A percentile compares a stretch with the other conserved stretches of the same genome.
Evolutionary conservation across 2,797 vertebrate genomes (phyloP).

Genomic region (Brotula barbata): DNA sequence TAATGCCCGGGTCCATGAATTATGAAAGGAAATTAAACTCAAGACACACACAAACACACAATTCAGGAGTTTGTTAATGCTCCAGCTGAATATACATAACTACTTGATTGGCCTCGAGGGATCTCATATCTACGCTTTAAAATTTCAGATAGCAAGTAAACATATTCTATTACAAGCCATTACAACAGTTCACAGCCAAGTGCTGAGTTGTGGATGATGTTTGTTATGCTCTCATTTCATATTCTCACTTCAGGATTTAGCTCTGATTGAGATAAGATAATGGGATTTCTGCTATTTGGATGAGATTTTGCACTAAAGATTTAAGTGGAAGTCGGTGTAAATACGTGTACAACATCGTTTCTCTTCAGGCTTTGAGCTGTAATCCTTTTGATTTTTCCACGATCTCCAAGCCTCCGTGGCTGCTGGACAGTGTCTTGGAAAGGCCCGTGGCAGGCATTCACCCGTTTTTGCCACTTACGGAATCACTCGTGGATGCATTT

Average conservation of each 20-base stretch:
- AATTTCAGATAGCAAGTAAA: slow-evolving; percentile 71
- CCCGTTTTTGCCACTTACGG: slow-evolving; percentile 34
- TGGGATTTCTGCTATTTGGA: slow-evolving; percentile 45
- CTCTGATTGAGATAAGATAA: slow-evolving; percentile 48
- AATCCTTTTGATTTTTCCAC: slow-evolving; percentile 10
- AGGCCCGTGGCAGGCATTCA: slow-evolving; percentile 32
- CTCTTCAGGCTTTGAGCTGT: slow-evolving; percentile 16
- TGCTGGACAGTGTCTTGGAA: slow-evolving; percentile 35
- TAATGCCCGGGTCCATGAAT: slow-evolving; percentile 61
- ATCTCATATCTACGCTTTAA: slow-evolving; percentile 66
- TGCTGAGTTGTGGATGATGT: slow-evolving; percentile 40
- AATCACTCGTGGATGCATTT: slow-evolving; percentile 34
- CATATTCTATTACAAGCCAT: slow-evolving; percentile 73
- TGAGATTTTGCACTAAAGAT: neutral
- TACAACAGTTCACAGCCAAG: slow-evolving; percentile 65
- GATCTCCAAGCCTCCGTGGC: slow-evolving; percentile 11
- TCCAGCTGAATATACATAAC: slow-evolving; percentile 60
- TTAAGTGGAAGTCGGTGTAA: neutral
- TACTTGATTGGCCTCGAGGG: slow-evolving; percentile 70
- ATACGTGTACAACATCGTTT: neutral
- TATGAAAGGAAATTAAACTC: too few species aligned
- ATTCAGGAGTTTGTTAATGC: slow-evolving; percentile 45
- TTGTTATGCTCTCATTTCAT: slow-evolving; percentile 59
- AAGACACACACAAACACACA: slow-evolving; percentile 33
- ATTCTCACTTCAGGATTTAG: slow-evolving; percentile 47